A percentile compares a stretch with the other conserved stretches of the same genome.
Conservation (phyloP, 2,113 vertebrate genomes). For the Perca schrenkii region DNA sequence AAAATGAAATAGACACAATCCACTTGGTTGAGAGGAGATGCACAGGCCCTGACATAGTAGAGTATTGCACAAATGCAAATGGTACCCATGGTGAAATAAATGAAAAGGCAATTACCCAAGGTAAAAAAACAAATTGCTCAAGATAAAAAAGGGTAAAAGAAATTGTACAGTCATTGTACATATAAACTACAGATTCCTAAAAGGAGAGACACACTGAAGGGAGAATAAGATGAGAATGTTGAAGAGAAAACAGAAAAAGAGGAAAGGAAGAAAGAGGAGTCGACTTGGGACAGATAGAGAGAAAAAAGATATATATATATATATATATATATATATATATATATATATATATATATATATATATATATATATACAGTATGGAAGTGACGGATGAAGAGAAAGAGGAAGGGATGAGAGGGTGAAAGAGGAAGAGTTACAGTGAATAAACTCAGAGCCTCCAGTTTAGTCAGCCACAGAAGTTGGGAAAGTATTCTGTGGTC, state of each 20-base stretch:
- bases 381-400: conserved; percentile 38
- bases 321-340: too few relatives aligned
- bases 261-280: not conserved
- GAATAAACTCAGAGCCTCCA: conserved; percentile 73
- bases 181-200: conserved; percentile 2
- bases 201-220: not conserved
- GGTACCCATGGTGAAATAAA: too few relatives aligned
- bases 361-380: not conserved
- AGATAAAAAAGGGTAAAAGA: too few relatives aligned
- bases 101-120: too few relatives aligned
- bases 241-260: not conserved
- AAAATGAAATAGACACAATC: too few relatives aligned
- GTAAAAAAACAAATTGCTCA: too few relatives aligned
- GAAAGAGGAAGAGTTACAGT: conserved; percentile 22
- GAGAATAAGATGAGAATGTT: not conserved
- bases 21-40: too few relatives aligned
- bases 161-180: too few relatives aligned
- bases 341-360: too few relatives aligned
- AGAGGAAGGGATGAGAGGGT: conserved; percentile 25
- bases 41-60: too few relatives aligned
- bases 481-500: conserved; percentile 85
- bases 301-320: too few relatives aligned
- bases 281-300: conserved; percentile 8
- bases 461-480: conserved; percentile 80
- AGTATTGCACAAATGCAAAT: too few relatives aligned